Conservation (phyloP, 2,888 invertebrate genomes). For the Hylaea fasciaria region DNA sequence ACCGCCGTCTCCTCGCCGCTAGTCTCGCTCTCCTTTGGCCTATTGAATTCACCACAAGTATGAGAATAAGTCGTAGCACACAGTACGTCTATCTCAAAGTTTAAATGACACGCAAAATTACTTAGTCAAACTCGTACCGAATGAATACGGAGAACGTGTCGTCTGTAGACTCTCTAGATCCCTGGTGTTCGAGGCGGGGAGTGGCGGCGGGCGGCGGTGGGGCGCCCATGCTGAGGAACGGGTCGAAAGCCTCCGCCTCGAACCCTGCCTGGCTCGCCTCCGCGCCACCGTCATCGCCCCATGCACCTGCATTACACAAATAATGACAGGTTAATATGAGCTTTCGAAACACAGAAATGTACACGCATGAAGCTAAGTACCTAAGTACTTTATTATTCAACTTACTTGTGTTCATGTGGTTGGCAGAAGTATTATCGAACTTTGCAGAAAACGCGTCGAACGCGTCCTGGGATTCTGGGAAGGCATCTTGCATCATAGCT, state of each 20-base stretch:
- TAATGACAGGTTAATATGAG: neutral
- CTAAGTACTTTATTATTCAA: conserved; percentile 19
- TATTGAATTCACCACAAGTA: conserved; percentile 42
- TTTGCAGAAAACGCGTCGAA: conserved; percentile 96
- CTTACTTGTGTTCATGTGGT: conserved; percentile 66
- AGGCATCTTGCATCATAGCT: conserved; percentile 63
- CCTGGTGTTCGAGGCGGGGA: conserved; percentile 85
- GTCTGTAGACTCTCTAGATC: conserved; percentile 91
- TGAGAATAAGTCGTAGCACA: too few species aligned
- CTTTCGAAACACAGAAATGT: neutral
- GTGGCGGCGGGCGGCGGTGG: conserved; percentile 89
- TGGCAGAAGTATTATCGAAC: conserved; percentile 89
- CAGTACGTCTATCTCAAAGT: neutral
- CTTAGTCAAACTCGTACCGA: conserved; percentile 75
- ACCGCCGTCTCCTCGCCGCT: conserved; percentile 69
- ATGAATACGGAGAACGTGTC: conserved; percentile 93
- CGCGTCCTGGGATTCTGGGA: conserved; percentile 74
- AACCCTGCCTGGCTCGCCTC: conserved; percentile 82
- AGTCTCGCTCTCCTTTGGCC: conserved; percentile 81
- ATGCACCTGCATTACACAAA: conserved; percentile 57
- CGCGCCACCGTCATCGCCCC: conserved; percentile 69
- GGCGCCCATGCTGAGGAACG: conserved; percentile 91
- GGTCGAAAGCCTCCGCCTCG: conserved; percentile 90
- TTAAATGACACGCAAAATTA: neutral
- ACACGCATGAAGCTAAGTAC: neutral